Base-by-base conservation (phyloP, 2,113 vertebrate species). In the Nestor notabilis region DNA sequence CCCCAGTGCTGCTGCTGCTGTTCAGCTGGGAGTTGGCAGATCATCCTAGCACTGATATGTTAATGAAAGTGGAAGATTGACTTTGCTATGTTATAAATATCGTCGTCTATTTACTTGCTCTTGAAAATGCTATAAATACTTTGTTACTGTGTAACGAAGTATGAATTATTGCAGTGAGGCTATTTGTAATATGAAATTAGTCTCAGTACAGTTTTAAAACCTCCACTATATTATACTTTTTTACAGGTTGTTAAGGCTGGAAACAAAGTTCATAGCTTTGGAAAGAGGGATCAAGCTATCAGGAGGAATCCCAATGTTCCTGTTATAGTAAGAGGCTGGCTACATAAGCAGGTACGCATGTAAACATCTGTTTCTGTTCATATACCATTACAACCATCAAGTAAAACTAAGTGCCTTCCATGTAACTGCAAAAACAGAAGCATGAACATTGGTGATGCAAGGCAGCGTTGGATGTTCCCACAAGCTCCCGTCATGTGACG, bases 321-420 rank as follows among this genome's bases (percentile, higher is more conserved):
- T 4, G 99, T 99, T 88, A 98, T 99, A 93, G 99, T 99, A 65
- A 98, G 99, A 97, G 99, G 99, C 89, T 99, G 99, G 99, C 98
- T 99, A 43, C 99, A 99, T 96, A 99, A 99, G 82, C 99, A 99
- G 99, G 99, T 99, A 63, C 90, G 96, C 7, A 0, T 47, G 25
- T 72, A 13, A 47, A 83, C 46, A 6, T 58, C 43, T 76, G 85
- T 43, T 90, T 63, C 64, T 77, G 12, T 44, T 81, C 21, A 1
- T 55, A 5, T 3, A 8, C 39, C 35, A 31, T 0, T 61, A 18
- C n/a, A 37, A 4, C 60, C 60, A 37, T 39, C 31, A 43, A 15
- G 24, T 37, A 53, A 33, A 61, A 64, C 11, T 18, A 43, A 53
- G 18, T 52, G 25, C 58, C 29, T 78, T 92, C 56, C 29, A 64